These are phyloP conservation scores for Pomacea canaliculata DNA, from an alignment of 2,888 invertebrate species.

Conservation along the genomic window DNA sequence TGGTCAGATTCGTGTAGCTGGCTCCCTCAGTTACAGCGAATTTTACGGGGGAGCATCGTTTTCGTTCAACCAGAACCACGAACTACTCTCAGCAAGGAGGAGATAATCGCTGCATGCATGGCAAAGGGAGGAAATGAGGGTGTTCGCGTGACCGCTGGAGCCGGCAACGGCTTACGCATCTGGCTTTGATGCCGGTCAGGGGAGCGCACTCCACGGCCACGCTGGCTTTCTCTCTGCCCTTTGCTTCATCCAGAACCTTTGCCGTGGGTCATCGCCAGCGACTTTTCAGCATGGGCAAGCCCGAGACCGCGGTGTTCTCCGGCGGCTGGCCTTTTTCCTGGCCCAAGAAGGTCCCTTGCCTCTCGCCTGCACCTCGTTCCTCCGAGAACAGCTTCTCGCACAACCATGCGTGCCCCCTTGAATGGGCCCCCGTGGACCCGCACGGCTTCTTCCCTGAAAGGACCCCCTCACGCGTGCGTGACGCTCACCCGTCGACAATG, in stretches of 20 bases:
- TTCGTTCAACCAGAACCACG: neutral
- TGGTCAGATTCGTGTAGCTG: too few relatives aligned
- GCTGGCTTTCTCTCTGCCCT: too few relatives aligned
- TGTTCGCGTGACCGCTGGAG: neutral
- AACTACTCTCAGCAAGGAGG: neutral
- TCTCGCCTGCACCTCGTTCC: neutral
- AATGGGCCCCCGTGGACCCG: neutral
- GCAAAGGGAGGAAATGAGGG: slow-evolving; percentile 6
- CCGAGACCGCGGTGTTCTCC: too few relatives aligned
- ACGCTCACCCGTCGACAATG: slow-evolving; percentile 12
- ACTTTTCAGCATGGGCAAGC: too few relatives aligned
- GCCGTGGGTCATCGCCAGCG: too few relatives aligned
- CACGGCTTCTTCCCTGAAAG: slow-evolving; percentile 11
- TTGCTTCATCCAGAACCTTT: too few relatives aligned
- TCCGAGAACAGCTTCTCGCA: neutral
- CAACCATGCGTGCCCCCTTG: neutral
- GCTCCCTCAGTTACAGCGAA: too few relatives aligned
- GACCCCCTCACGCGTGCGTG: slow-evolving; percentile 22
- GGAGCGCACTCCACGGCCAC: neutral
- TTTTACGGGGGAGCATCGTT: too few relatives aligned
- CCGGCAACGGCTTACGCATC: slow-evolving; percentile 2
- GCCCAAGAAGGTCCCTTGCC: neutral
- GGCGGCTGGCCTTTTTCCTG: too few relatives aligned
- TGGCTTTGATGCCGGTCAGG: slow-evolving; percentile 9
- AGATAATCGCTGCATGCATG: neutral